Conservation (phyloP, 2,797 vertebrate genomes). For the Ispidina lecontei region DNA sequence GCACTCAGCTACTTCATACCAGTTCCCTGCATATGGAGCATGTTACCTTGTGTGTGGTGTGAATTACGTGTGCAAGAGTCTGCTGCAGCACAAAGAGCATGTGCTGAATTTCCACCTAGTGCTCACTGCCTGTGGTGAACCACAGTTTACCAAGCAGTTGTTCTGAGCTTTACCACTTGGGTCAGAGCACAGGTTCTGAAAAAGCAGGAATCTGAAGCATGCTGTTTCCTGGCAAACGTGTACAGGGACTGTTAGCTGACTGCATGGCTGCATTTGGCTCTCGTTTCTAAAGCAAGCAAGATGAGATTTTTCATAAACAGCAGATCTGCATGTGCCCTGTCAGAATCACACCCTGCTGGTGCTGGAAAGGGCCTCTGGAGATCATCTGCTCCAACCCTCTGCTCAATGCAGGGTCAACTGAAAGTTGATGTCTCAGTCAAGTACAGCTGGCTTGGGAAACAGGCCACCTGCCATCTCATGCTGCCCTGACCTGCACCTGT, state of each 20-base stretch:
- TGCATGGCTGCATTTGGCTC: not conserved
- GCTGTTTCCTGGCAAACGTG: not conserved
- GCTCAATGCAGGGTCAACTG: not conserved
- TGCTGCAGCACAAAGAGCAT: not conserved
- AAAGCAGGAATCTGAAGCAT: not conserved
- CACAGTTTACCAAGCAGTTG: not conserved
- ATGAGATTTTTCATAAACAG: not conserved
- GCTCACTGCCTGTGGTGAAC: not conserved
- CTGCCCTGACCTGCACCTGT: not conserved
- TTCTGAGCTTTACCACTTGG: not conserved
- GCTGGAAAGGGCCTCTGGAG: not conserved
- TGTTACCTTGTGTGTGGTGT: not conserved
- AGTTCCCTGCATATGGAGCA: not conserved
- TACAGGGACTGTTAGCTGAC: not conserved
- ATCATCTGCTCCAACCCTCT: not conserved
- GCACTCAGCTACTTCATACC: not conserved
- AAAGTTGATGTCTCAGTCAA: not conserved
- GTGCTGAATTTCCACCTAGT: not conserved
- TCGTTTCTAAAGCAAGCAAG: not conserved
- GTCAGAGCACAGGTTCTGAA: not conserved
- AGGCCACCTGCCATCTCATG: not conserved
- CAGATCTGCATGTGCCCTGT: not conserved
- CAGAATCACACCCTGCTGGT: not conserved
- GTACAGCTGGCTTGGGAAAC: not conserved
- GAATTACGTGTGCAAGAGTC: not conserved